Base-by-base conservation (phyloP, 2,888 invertebrate species). In the Gastracanthus pulcherrimus region DNA sequence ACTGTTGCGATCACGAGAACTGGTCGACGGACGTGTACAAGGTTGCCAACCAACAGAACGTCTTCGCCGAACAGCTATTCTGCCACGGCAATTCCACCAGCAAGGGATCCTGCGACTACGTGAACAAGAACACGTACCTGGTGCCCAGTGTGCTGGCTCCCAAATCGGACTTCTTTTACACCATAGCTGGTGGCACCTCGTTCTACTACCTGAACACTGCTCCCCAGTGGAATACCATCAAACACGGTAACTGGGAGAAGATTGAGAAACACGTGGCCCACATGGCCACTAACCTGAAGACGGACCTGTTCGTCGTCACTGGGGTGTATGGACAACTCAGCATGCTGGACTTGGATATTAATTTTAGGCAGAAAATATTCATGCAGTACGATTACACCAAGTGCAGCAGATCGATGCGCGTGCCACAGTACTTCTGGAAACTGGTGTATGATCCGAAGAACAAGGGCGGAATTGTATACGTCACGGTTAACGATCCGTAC, bases 401-500 rank as follows among this genome's bases (percentile, higher is more conserved):
- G 3, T 69, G 69, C 7, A 9, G 3, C 4, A 58, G 58, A 38
- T 23, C 4, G 23, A 55, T 41, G n/a, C n/a, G 11, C 6, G 19
- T 72, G 1, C 58, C 41, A 7, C 0, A 16, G 16, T 72, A 38
- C n/a, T 58, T 60, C 13, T 72, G 60, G 58, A 72, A 72, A 41
- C 0, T 72, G 7, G 58, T 72, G 4, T 58, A 58, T 13, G 72
- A 72, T 38, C 60, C 72, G 3, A 6, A 6, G 13, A 26, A 9
- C 23, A 41, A 67, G 3, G 16, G 7, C 19, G 72, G 60, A 1
- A 60, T 72, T 1, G 72, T 60, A 5, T 72, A 19, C 29, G 38
- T 72, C 26, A 72, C 60, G 7, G 26, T 72, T 0, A 72, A 72
- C 7, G 26, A 72, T 72, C 72, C 72, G 26, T 71, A 55, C 16